Percentiles rank a stretch among this genome's conserved stretches.
Evolutionary conservation across 2,797 vertebrate genomes (phyloP).

Genomic region (Manis javanica): DNA sequence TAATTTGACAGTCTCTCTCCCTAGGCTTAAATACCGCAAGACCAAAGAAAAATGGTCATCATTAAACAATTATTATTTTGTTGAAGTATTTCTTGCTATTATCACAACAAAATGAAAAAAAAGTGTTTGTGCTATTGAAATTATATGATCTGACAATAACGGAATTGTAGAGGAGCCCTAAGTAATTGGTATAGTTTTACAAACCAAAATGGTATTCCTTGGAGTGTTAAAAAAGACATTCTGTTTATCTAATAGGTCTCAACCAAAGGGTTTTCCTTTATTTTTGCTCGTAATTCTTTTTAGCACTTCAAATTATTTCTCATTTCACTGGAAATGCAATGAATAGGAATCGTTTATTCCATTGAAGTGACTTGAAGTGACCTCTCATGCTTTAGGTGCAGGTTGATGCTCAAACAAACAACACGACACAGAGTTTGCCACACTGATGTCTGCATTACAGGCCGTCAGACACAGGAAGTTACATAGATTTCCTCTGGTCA

Average conservation of each 20-base stretch:
- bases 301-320: constrained; percentile 25
- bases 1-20: background rate
- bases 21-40: constrained; percentile 20
- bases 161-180: background rate
- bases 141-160: constrained; percentile 1
- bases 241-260: constrained; percentile 39
- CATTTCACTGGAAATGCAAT: constrained; percentile 1
- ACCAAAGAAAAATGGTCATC: constrained; percentile 56
- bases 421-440: constrained; percentile 59
- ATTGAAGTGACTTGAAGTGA: constrained; percentile 70
- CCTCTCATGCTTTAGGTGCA: constrained; percentile 53
- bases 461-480: constrained; percentile 55
- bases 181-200: background rate
- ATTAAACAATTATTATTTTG: constrained; percentile 18
- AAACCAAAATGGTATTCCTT: constrained; percentile 18
- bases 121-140: background rate
- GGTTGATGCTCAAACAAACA: constrained; percentile 24
- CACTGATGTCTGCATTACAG: constrained; percentile 32
- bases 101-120: background rate
- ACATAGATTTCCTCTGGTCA: background rate
- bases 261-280: constrained; percentile 69
- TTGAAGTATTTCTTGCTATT: constrained; percentile 36
- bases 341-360: constrained; percentile 61
- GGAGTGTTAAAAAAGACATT: constrained; percentile 17
- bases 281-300: constrained; percentile 44